These are phyloP conservation scores for Verasper variegatus DNA, from an alignment of 2,113 vertebrate genomes.

Conservation along the genomic window DNA sequence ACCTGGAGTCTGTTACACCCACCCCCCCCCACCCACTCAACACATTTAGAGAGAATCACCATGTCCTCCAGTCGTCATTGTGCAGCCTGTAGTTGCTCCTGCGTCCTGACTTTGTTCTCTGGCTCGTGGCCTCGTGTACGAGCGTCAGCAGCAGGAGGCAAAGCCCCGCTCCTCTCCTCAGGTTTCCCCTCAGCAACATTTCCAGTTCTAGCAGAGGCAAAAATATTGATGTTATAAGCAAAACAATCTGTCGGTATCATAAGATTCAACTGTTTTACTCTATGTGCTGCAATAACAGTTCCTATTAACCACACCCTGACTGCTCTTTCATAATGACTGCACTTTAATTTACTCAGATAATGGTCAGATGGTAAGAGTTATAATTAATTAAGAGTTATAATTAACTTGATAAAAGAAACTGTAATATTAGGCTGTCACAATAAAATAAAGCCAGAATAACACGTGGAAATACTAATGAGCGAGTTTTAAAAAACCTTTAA, in stretches of 20 bases:
- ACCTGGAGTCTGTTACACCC: background rate
- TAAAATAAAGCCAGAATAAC: background rate
- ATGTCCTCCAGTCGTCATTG: slow-evolving; percentile 62
- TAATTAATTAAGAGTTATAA: too few species aligned
- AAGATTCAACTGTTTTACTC: background rate
- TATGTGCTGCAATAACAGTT: background rate
- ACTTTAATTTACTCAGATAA: background rate
- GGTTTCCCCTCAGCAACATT: slow-evolving; percentile 72
- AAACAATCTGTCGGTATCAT: too few species aligned
- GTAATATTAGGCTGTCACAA: too few species aligned
- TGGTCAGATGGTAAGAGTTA: too few species aligned
- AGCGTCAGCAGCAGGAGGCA: slow-evolving; percentile 79
- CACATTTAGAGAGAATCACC: slow-evolving; percentile 68
- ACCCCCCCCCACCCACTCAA: slow-evolving; percentile 1
- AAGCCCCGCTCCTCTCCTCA: slow-evolving; percentile 77
- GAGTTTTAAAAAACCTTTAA: background rate
- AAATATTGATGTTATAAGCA: too few species aligned
- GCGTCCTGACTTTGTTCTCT: slow-evolving; percentile 77
- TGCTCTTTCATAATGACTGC: background rate
- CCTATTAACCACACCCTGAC: slow-evolving; percentile 21
- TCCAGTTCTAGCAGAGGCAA: slow-evolving; percentile 39
- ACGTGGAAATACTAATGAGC: background rate
- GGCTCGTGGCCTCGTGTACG: slow-evolving; percentile 67
- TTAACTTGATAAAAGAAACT: too few species aligned
- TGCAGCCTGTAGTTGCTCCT: slow-evolving; percentile 70